phyloP scores from a whole-genome alignment of 2,888 invertebrate species.

The Neoitamus cyanurus region DNA sequence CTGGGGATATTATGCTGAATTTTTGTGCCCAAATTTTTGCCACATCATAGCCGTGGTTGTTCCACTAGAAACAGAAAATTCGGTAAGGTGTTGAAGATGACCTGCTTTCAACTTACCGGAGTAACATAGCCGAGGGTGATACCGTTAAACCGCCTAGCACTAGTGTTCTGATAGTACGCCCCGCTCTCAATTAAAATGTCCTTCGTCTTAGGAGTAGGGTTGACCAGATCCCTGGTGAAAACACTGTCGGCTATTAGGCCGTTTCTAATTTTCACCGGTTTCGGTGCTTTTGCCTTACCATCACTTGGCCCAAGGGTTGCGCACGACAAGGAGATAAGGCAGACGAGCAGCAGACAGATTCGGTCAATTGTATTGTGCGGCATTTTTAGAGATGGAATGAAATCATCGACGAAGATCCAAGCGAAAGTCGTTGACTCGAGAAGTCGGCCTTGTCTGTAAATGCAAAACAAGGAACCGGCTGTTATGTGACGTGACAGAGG shows the following conservation, averaged over 20 bases:
- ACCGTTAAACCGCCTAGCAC: constrained; percentile 74
- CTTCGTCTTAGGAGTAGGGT: constrained; percentile 72
- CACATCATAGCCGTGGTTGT: constrained; percentile 91
- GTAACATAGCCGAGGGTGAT: constrained; percentile 91
- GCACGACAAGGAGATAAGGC: not conserved
- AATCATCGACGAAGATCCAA: not conserved
- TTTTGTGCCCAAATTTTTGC: constrained; percentile 90
- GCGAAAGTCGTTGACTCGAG: not conserved
- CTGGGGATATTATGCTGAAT: constrained; percentile 91
- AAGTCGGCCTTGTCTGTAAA: not conserved
- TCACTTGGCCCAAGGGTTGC: constrained; percentile 60
- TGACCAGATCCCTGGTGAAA: constrained; percentile 76
- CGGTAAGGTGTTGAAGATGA: not conserved
- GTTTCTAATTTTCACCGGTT: constrained; percentile 59
- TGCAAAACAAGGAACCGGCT: not conserved
- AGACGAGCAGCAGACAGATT: not conserved
- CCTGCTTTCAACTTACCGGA: constrained; percentile 74
- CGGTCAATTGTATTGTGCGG: not conserved
- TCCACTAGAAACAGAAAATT: constrained; percentile 79
- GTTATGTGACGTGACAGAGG: not conserved
- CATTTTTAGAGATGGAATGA: not conserved
- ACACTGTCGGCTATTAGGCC: constrained; percentile 75
- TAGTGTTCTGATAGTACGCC: constrained; percentile 78
- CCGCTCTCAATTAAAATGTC: constrained; percentile 83
- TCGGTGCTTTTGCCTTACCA: constrained; percentile 57